phyloP scores from a whole-genome alignment of 2,888 invertebrate genomes.

The Caenorhabditis zanzibari region DNA sequence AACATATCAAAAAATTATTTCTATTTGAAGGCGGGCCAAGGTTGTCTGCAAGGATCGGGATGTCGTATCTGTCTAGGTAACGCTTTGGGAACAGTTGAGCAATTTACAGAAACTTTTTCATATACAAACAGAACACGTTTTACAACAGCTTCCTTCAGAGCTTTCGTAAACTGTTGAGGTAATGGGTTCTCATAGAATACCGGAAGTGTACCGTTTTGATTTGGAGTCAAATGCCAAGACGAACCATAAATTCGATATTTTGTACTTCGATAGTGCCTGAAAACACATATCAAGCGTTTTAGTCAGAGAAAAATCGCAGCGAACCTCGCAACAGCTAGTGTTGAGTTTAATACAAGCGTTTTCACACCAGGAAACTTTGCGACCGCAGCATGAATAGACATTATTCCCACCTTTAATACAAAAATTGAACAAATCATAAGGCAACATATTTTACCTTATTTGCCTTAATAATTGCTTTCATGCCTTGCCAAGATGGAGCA shows the following conservation, averaged over 20 bases:
- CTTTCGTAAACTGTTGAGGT: neutral
- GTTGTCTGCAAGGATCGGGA: constrained; percentile 9
- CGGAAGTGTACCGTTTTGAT: constrained; percentile 13
- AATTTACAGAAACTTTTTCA: constrained; percentile 17
- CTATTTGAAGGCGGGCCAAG: neutral
- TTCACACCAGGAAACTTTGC: constrained; percentile 11
- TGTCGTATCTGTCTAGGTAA: neutral
- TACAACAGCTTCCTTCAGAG: neutral
- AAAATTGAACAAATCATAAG: neutral
- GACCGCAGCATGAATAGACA: constrained; percentile 17
- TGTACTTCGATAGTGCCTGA: constrained; percentile 19
- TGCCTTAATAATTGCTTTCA: constrained; percentile 27
- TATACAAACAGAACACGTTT: constrained; percentile 12
- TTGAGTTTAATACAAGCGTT: neutral
- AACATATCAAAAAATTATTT: no score
- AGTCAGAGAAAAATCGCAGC: neutral
- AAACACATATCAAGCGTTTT: neutral
- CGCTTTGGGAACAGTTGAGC: neutral
- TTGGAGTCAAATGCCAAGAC: constrained; percentile 12
- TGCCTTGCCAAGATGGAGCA: constrained; percentile 15
- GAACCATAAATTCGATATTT: constrained; percentile 20
- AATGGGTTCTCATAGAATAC: neutral
- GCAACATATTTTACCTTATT: constrained; percentile 37
- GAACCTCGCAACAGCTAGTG: constrained; percentile 2
- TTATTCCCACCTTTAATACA: constrained; percentile 26